These are phyloP conservation scores for Sylvia atricapilla DNA, from an alignment of 2,113 vertebrate species.

Conservation along the genomic window DNA sequence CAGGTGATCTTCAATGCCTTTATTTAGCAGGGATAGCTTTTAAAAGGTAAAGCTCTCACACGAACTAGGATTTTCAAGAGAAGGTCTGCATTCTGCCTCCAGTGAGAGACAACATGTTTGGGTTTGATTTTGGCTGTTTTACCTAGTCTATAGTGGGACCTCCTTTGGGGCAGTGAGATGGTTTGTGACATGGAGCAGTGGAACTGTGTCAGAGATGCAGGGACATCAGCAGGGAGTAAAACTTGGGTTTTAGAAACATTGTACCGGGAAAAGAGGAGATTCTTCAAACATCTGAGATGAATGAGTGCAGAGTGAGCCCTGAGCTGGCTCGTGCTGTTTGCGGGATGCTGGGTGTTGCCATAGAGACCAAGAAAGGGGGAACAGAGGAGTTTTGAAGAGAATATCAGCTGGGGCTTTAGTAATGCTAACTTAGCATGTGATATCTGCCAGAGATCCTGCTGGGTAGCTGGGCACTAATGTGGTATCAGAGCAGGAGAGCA, in stretches of 20 bases:
- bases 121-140: neutral
- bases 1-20: neutral
- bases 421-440: neutral
- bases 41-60: neutral
- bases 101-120: neutral
- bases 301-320: neutral
- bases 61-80: neutral
- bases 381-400: neutral
- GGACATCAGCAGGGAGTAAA: neutral
- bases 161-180: neutral
- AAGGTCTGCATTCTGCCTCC: neutral
- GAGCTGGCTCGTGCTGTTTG: neutral
- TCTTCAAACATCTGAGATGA: neutral
- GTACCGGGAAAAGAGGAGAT: neutral
- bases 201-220: neutral
- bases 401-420: neutral
- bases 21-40: neutral
- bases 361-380: neutral
- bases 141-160: neutral
- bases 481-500: neutral
- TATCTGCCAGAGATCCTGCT: neutral
- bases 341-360: neutral
- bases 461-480: accelerated
- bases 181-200: neutral
- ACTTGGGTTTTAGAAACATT: neutral